Evolutionary conservation across 2,888 invertebrate genomes (phyloP).

Genomic region (Phalera bucephala): DNA sequence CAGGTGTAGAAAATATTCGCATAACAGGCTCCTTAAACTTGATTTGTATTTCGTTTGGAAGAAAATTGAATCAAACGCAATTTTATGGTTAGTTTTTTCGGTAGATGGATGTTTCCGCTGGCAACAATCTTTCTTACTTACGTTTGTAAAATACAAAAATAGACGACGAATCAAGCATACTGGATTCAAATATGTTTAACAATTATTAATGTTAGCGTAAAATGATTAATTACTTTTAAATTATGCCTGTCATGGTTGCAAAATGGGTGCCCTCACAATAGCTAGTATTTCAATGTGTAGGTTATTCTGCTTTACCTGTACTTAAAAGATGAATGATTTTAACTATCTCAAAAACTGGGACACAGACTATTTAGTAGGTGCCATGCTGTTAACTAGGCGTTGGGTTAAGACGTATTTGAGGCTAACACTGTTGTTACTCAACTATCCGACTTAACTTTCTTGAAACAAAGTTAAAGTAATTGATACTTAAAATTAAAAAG

Average conservation of each 20-base stretch:
- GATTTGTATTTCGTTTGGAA: conserved; percentile 21
- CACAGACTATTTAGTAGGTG: too few relatives aligned
- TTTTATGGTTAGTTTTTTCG: conserved; percentile 17
- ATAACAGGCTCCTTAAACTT: conserved; percentile 19
- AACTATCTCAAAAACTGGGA: too few relatives aligned
- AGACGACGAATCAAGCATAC: not conserved
- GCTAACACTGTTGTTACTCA: too few relatives aligned
- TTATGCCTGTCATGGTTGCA: conserved; percentile 14
- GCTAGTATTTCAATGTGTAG: conserved; percentile 3
- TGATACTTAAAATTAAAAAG: too few relatives aligned
- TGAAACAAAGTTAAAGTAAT: too few relatives aligned
- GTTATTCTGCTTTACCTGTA: not conserved
- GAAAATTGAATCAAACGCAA: conserved; percentile 23
- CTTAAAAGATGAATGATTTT: too few relatives aligned
- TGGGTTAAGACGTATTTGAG: too few relatives aligned
- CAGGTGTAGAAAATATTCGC: conserved; percentile 25
- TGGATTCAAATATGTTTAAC: conserved; percentile 4
- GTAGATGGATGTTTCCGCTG: conserved; percentile 7
- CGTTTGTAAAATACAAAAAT: not conserved
- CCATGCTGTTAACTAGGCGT: too few relatives aligned
- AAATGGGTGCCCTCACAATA: conserved; percentile 11
- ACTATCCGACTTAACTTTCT: too few relatives aligned
- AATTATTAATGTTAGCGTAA: conserved; percentile 9
- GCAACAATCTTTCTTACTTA: too few relatives aligned
- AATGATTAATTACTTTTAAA: conserved; percentile 19